Evolutionary conservation across 2,113 vertebrate species (phyloP).

Genomic region (Hystrix brachyura): DNA sequence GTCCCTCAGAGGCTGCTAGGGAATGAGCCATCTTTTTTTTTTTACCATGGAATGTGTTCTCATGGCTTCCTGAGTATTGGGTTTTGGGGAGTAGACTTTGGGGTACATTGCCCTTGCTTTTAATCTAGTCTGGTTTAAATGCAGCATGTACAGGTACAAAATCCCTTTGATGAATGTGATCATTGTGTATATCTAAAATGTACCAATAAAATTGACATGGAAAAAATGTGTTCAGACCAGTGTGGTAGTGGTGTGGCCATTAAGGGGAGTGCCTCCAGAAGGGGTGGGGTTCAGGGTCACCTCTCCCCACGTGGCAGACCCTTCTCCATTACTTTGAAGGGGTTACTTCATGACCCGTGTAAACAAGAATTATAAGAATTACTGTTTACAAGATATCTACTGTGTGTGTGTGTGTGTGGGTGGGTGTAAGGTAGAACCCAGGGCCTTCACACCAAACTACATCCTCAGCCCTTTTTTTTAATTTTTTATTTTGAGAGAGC

Average conservation of each 20-base stretch:
- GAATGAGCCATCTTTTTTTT: neutral
- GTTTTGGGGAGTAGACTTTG: neutral
- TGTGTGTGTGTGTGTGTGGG: neutral
- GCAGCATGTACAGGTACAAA: too few relatives aligned
- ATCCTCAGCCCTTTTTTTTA: neutral
- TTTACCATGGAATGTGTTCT: neutral
- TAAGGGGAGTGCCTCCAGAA: neutral
- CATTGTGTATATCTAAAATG: too few relatives aligned
- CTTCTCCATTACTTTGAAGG: neutral
- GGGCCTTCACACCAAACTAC: neutral
- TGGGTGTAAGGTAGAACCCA: neutral
- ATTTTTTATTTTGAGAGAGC: neutral
- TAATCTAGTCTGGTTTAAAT: neutral
- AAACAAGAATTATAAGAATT: neutral
- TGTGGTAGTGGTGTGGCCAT: neutral
- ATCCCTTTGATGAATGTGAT: too few relatives aligned
- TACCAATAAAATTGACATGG: too few relatives aligned
- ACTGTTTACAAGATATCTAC: neutral
- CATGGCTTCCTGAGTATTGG: neutral
- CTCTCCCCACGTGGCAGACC: accelerated
- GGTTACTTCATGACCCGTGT: neutral
- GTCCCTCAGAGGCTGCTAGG: neutral
- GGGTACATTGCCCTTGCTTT: neutral
- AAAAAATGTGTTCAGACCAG: neutral
- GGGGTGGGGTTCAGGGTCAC: neutral